Percentiles rank a stretch among this genome's conserved stretches.
Evolutionary conservation across 2,888 invertebrate genomes (phyloP).

Genomic region (Arge pagana): DNA sequence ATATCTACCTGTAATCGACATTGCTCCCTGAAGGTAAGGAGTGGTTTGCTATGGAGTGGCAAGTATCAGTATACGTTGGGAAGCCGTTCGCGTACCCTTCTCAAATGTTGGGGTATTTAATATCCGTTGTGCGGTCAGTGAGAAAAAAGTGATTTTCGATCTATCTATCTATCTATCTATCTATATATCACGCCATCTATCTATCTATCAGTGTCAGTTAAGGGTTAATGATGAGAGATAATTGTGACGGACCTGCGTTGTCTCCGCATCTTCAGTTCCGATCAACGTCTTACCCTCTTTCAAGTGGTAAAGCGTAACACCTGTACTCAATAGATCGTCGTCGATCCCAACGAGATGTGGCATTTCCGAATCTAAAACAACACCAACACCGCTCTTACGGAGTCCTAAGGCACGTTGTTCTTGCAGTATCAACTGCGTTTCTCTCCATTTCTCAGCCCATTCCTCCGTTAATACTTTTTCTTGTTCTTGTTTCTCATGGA

Average conservation of each 20-base stretch:
- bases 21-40: no score
- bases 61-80: no score
- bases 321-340: constrained; percentile 86
- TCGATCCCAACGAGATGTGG: constrained; percentile 92
- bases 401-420: constrained; percentile 87
- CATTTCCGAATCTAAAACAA: constrained; percentile 87
- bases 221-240: no score
- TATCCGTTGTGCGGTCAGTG: no score
- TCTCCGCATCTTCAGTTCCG: constrained; percentile 74
- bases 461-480: constrained; percentile 88
- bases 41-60: no score
- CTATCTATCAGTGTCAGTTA: no score
- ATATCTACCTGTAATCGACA: no score
- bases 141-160: no score
- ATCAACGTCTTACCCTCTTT: constrained; percentile 89
- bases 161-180: no score
- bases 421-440: constrained; percentile 84
- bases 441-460: constrained; percentile 93
- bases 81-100: no score
- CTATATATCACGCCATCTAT: no score
- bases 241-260: constrained; percentile 57
- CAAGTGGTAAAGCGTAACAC: constrained; percentile 87
- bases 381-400: constrained; percentile 85
- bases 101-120: no score
- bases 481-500: constrained; percentile 89